phyloP scores from a whole-genome alignment of 2,888 invertebrate species.

The Coecobrya sp. region DNA sequence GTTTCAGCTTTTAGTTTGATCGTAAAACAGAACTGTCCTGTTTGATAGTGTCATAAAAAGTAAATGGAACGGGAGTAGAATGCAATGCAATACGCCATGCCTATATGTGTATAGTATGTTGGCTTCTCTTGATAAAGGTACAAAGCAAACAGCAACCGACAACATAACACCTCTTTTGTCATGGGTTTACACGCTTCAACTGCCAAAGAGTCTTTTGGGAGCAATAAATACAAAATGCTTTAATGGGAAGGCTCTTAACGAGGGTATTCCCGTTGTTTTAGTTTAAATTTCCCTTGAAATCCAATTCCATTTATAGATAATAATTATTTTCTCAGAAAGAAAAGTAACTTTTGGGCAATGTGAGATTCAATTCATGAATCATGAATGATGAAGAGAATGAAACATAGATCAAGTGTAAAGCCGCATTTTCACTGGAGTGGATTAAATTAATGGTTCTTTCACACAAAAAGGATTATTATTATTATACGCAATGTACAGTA shows the following conservation, averaged over 20 bases:
- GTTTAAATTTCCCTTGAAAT: conserved; percentile 4
- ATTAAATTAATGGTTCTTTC: background rate
- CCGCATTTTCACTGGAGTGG: background rate
- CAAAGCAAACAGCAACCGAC: conserved; percentile 24
- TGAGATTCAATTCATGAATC: conserved; percentile 16
- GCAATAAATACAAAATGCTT: conserved; percentile 50
- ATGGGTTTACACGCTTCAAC: conserved; percentile 71
- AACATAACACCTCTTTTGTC: conserved; percentile 62
- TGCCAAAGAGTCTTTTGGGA: conserved; percentile 62
- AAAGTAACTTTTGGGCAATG: conserved; percentile 42
- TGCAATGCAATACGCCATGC: background rate
- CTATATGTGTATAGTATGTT: background rate
- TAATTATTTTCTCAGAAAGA: background rate
- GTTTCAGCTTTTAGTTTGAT: conserved; percentile 54
- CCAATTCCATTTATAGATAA: background rate
- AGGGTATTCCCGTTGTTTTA: conserved; percentile 6
- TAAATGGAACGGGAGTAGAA: conserved; percentile 54
- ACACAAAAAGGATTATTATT: conserved; percentile 27
- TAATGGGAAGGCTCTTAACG: background rate
- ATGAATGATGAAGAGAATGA: too few species aligned
- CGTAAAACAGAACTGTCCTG: conserved; percentile 53
- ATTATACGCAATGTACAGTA: conserved; percentile 68
- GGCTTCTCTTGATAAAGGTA: background rate
- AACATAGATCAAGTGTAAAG: background rate
- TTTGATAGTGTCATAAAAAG: conserved; percentile 63